Percentiles rank a stretch among this genome's conserved stretches.
These are phyloP conservation scores for Mechanitis messenoides DNA, from an alignment of 2,888 invertebrate species.

Conservation along the genomic window DNA sequence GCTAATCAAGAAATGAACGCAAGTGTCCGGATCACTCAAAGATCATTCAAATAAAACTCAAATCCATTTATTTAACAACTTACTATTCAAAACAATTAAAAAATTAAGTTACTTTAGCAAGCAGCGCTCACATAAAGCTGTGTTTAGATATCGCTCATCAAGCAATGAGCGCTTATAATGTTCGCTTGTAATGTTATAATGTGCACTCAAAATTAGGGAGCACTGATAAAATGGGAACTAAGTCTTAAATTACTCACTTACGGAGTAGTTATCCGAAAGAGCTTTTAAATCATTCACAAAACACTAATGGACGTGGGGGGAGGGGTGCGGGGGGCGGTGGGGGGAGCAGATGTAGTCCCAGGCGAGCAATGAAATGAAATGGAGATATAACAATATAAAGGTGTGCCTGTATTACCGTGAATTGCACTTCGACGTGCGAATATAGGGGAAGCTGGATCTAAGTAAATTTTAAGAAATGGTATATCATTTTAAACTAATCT, in stretches of 20 bases:
- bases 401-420: constrained; percentile 64
- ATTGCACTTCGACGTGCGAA: constrained; percentile 50
- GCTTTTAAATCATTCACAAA: constrained; percentile 78
- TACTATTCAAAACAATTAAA: too few relatives aligned
- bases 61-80: too few relatives aligned
- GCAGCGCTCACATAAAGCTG: too few relatives aligned
- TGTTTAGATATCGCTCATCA: constrained; percentile 21
- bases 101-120: too few relatives aligned
- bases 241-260: constrained; percentile 77
- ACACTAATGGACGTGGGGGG: constrained; percentile 75
- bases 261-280: constrained; percentile 77
- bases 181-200: constrained; percentile 67
- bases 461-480: not conserved
- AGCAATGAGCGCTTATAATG: constrained; percentile 32
- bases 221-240: constrained; percentile 75
- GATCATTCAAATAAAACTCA: too few relatives aligned
- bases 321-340: constrained; percentile 44
- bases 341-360: constrained; percentile 66
- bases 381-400: constrained; percentile 73
- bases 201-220: constrained; percentile 75
- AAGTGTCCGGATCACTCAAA: too few relatives aligned
- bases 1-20: too few relatives aligned
- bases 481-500: too few relatives aligned
- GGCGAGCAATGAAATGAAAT: constrained; percentile 68
- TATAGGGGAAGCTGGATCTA: constrained; percentile 16